These are phyloP conservation scores for Enteromius unitaeniatus DNA, from an alignment of 2,797 vertebrate species.

Conservation along the genomic window DNA sequence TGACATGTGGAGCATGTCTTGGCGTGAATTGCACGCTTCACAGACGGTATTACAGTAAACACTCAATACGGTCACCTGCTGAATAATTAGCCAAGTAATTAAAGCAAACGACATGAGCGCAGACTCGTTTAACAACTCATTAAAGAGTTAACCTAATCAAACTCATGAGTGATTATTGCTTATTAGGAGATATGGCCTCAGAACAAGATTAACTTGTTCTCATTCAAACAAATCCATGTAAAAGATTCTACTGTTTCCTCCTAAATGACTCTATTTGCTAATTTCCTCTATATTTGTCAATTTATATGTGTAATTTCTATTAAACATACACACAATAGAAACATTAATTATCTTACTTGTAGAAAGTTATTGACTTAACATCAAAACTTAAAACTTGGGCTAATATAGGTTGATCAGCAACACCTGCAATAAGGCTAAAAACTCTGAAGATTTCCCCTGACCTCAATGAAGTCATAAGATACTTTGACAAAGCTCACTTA, in stretches of 20 bases:
- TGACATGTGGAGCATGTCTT: neutral
- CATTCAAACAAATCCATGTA: neutral
- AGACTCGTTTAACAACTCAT: conserved; percentile 47
- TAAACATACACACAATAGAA: neutral
- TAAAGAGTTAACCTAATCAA: conserved; percentile 49
- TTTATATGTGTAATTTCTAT: neutral
- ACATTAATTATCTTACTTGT: neutral
- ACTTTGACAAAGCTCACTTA: conserved; percentile 52
- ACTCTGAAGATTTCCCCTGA: conserved; percentile 71
- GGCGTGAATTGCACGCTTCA: neutral
- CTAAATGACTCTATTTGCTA: neutral
- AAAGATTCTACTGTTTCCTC: neutral
- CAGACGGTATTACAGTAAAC: conserved; percentile 14
- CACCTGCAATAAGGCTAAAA: conserved; percentile 64
- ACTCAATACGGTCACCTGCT: neutral
- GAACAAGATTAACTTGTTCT: conserved; percentile 24
- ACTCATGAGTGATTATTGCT: conserved; percentile 31
- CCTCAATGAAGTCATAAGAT: conserved; percentile 65
- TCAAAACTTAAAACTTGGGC: conserved; percentile 35
- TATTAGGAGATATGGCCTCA: conserved; percentile 17
- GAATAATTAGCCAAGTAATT: conserved; percentile 46
- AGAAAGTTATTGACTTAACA: neutral
- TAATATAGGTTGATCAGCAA: conserved; percentile 62
- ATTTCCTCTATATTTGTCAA: neutral
- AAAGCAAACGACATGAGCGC: conserved; percentile 45